A percentile compares a stretch with the other conserved stretches of the same genome.
phyloP scores from a whole-genome alignment of 2,797 vertebrate species.

The Enteromius radiatus region DNA sequence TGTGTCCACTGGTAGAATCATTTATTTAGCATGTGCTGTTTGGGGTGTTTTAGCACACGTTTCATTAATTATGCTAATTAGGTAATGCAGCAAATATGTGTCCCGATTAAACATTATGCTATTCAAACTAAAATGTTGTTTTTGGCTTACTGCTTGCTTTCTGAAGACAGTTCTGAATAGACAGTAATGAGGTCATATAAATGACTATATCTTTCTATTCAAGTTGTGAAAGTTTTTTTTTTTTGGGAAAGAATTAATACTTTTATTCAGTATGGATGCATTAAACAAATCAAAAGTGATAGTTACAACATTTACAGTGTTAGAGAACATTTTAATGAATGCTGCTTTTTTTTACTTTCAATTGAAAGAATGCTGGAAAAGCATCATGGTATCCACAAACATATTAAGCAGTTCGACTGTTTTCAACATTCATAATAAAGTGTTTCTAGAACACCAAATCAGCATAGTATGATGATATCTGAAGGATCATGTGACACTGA shows the following conservation, averaged over 20 bases:
- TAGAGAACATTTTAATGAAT: not conserved
- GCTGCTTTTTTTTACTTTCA: not conserved
- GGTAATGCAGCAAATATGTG: not conserved
- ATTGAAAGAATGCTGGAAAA: not conserved
- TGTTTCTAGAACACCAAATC: not conserved
- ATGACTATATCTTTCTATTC: not conserved
- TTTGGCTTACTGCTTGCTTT: not conserved
- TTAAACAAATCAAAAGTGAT: not conserved
- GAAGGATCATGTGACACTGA: not conserved
- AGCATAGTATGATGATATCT: not conserved
- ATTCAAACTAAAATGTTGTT: not conserved
- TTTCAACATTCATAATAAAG: not conserved
- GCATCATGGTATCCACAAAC: not conserved
- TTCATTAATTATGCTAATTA: not conserved
- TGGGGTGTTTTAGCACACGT: not conserved
- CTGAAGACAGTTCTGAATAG: not conserved
- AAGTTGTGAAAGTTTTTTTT: not conserved
- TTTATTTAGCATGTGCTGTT: not conserved
- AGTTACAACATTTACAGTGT: not conserved
- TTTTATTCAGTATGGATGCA: not conserved
- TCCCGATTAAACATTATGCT: not conserved
- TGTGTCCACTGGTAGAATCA: not conserved
- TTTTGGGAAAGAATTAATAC: not conserved
- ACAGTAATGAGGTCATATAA: not conserved
- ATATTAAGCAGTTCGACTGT: not conserved